Base-by-base conservation (phyloP, 2,888 invertebrate species). In the Gastracanthus pulcherrimus region DNA sequence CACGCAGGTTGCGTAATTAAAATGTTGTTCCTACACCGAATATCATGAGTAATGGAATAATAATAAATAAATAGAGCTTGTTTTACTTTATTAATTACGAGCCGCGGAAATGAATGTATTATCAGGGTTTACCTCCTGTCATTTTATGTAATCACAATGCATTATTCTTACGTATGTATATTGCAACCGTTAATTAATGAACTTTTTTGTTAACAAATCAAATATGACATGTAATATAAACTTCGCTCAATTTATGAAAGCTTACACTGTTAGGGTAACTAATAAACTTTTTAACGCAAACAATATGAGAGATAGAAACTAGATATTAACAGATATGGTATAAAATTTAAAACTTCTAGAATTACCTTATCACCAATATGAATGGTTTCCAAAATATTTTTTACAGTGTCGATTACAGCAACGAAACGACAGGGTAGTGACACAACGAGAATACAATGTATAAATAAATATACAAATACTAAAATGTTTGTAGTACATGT, bases 1-100 rank as follows among this genome's bases (percentile, higher is more conserved):
- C 29, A 23, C 23, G 29, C 38, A 69, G 16, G 58, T 69, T 69
- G 41, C 41, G 51, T 55, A 79, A 79, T 79, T 72, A 66, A 79
- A 79, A 77, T 77, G 36, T 36, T 60, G 3, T 26, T n/a, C 6
- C 34, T 51, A 5, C 4, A 5, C 23, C 19, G 60, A 60, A 16
- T 23, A 36, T 48, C 29, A 29, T 11, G 11, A 16, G 38, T n/a
- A n/a, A 26, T 26, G 58, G 29, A 67, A 72, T 72, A 72, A 70
- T 69, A 58, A 66, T 58, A 64, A 38, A 64, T 55, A 41, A 31
- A 62, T 19, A 67, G n/a, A n/a, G 55, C 55, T 66, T 23, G 31
- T 66, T 64, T 64, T 71, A 38, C 62, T 51, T 58, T 34, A 55
- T 72, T 64, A 55, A 70, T 70, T 62, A 62, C n/a, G 51, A 16